phyloP scores from a whole-genome alignment of 2,797 vertebrate species.

The Etheostoma perlongum region DNA sequence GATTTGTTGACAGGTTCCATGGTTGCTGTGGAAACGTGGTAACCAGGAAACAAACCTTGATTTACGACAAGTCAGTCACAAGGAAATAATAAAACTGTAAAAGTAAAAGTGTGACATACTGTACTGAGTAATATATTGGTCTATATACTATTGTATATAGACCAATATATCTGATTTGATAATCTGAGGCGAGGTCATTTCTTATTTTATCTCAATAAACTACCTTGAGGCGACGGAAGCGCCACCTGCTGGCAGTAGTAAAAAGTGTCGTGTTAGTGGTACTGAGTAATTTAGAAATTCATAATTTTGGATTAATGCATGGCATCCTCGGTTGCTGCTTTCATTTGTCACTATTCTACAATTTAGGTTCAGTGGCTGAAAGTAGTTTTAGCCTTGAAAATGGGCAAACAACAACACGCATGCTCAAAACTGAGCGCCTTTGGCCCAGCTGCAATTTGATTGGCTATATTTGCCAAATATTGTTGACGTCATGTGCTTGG shows the following conservation, averaged over 20 bases:
- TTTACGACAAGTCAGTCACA: constrained; percentile 1
- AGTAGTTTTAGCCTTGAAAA: no score
- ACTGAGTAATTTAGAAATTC: not conserved
- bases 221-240: not conserved
- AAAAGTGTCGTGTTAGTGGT: not conserved
- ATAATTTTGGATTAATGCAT: no score
- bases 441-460: not conserved
- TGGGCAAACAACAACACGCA: not conserved
- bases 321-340: no score
- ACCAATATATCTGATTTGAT: not conserved
- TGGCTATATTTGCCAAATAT: not conserved
- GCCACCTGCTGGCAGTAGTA: not conserved
- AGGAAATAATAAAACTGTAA: not conserved
- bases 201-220: no score
- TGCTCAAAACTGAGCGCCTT: not conserved
- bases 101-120: not conserved
- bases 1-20: constrained; percentile 62
- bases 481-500: not conserved
- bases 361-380: not conserved
- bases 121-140: no score
- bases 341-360: not conserved
- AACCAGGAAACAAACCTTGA: constrained; percentile 14
- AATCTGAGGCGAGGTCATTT: no score
- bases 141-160: not conserved
- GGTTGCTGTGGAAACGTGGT: constrained; percentile 45